Conservation (phyloP, 2,888 invertebrate species). For the Amphipoea lucens region DNA sequence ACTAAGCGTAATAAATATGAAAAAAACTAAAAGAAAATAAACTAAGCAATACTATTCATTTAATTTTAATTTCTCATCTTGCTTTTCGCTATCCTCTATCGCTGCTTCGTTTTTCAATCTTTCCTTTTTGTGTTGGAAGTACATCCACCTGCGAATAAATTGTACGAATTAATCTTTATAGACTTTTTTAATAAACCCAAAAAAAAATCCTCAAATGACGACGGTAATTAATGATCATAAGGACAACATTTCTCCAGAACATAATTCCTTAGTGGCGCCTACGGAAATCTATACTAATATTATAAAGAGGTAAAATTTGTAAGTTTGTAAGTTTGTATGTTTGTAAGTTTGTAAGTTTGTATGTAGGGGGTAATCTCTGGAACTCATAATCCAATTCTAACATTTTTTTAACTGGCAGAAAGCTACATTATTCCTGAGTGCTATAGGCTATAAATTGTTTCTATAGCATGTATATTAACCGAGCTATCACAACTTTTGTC, state of each 20-base stretch:
- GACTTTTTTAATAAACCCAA: neutral
- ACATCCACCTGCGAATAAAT: constrained; percentile 91
- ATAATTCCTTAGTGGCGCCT: neutral
- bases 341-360: no score
- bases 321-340: no score
- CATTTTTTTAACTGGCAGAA: no score
- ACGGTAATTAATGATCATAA: neutral
- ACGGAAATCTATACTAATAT: no score
- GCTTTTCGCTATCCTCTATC: constrained; percentile 75
- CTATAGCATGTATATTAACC: no score
- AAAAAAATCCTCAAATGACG: neutral
- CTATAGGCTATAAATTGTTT: no score
- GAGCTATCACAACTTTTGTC: no score
- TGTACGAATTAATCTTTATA: neutral
- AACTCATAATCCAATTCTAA: no score
- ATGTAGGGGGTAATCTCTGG: no score
- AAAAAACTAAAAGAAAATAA: neutral
- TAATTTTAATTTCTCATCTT: constrained; percentile 57
- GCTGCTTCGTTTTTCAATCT: constrained; percentile 76
- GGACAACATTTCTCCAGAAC: neutral
- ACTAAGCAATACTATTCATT: neutral
- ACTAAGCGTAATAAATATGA: no score
- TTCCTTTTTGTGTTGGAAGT: constrained; percentile 91
- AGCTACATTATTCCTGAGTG: no score
- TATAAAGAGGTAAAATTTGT: no score